phyloP scores from a whole-genome alignment of 2,888 invertebrate species.

The Megaustenia siamemsis region DNA sequence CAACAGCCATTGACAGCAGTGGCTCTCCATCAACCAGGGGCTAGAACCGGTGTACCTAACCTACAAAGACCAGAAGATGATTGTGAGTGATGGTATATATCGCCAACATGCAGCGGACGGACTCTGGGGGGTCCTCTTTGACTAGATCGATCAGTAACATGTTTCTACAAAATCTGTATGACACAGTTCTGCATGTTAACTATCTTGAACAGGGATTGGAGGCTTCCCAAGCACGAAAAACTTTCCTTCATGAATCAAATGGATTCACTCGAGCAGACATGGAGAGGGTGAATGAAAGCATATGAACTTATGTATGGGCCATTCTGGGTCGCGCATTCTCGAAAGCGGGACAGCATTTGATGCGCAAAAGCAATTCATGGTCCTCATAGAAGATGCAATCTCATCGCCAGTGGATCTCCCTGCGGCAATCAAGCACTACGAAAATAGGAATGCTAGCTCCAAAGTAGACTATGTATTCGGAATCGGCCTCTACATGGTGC shows the following conservation, averaged over 20 bases:
- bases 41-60: no score
- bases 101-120: no score
- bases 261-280: neutral
- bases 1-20: no score
- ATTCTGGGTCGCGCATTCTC: neutral
- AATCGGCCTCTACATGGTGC: neutral
- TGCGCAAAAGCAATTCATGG: neutral
- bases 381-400: neutral
- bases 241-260: neutral
- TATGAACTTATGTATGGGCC: neutral
- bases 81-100: no score
- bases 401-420: neutral
- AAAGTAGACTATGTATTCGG: slow-evolving; percentile 1
- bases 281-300: neutral
- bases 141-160: no score
- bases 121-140: no score
- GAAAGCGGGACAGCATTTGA: neutral
- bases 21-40: no score
- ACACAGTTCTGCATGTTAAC: neutral
- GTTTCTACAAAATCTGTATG: neutral
- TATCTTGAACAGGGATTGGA: neutral
- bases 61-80: no score
- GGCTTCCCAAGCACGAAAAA: neutral
- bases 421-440: neutral
- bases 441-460: neutral